phyloP scores from a whole-genome alignment of 1,140 invertebrate species.

The Orchesella cincta region DNA sequence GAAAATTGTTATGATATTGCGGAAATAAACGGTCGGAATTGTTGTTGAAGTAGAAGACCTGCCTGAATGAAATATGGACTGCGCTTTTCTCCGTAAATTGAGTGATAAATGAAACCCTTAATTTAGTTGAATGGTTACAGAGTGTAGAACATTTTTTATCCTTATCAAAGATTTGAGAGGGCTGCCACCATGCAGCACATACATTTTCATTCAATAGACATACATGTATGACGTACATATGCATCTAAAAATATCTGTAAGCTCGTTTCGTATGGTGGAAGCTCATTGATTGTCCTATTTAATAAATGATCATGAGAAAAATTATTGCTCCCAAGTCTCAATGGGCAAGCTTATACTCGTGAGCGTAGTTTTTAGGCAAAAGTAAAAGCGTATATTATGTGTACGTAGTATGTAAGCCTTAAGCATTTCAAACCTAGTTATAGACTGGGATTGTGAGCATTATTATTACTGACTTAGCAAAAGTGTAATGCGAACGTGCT shows the following conservation, averaged over 20 bases:
- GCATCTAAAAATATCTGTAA: neutral
- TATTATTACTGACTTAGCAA: too few relatives aligned
- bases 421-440: too few relatives aligned
- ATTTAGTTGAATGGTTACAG: constrained; percentile 22
- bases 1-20: neutral
- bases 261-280: neutral
- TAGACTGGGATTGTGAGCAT: too few relatives aligned
- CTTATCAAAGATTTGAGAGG: neutral
- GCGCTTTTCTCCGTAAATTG: constrained; percentile 29
- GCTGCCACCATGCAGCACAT: neutral
- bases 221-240: neutral
- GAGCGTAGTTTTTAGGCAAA: neutral
- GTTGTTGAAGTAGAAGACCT: neutral
- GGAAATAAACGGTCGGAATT: neutral
- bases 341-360: neutral
- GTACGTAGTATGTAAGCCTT: neutral
- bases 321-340: neutral
- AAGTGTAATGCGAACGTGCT: neutral
- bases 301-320: constrained; percentile 22
- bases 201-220: neutral
- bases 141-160: neutral
- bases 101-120: constrained; percentile 44
- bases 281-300: constrained; percentile 6
- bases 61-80: constrained; percentile 14
- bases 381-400: neutral